Base-by-base conservation (phyloP, 1,140 invertebrate species). In the Drosophila ironensis region DNA sequence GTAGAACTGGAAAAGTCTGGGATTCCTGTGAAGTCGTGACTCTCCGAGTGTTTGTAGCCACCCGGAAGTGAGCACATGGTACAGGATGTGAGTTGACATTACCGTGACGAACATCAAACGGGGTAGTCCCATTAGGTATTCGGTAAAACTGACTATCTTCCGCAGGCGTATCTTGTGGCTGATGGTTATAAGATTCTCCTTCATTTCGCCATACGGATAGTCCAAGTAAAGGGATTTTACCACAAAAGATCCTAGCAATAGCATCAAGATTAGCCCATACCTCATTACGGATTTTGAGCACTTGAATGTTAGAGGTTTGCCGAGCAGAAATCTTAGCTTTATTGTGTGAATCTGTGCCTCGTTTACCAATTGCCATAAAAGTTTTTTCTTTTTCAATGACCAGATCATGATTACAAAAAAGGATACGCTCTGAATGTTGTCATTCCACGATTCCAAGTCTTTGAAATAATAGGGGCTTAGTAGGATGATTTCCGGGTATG, bases 21-120 rank as follows among this genome's bases (percentile, higher is more conserved):
- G 42, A 8, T 74, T 52, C 1, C 51, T 8, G 2, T 42, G 38
- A 5, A 52, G 12, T 5, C 50, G 24, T 1, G 72, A 5, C 6
- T 27, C 8, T 7, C 19, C 46, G 2, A 81, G 2, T 0, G 66
- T 50, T 16, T 75, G 59, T 4, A 68, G 40, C 48, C 78, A 33
- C 0, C 41, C 41, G 2, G 76, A 51, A 14, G 40, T 50, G 7
- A 72, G 8, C 27, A 81, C 12, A 30, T 75, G 60, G 33, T 59
- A 74, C 3, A 57, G 14, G 3, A 72, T 14, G 12, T 72, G 60
- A 3, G 75, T 8, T 0, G 42, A 16, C 5, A 71, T 17, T 1
- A 75, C 14, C 4, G 57, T 14, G 0, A 41, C 24, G 22, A 67
- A 53, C 3, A 53, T 8, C 3, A 66, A 9, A 22, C 40, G 24